Base-by-base conservation (phyloP, 2,888 invertebrate species). In the Deilephila elpenor region DNA sequence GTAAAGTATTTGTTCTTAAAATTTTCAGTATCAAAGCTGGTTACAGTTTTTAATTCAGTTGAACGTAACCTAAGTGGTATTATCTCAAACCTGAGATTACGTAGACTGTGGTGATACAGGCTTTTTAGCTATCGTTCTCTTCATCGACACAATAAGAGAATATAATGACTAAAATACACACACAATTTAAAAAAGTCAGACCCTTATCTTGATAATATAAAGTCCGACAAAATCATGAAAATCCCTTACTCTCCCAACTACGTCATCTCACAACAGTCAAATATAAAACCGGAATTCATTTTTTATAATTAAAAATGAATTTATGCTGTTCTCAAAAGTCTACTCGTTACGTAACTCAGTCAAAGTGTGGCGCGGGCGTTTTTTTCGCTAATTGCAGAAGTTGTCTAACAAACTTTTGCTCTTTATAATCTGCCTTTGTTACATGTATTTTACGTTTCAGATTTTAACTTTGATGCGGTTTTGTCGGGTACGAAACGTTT, bases 381-480 rank as follows among this genome's bases (percentile, higher is more conserved):
- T 74, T 74, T 74, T 71, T 70, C 61, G 61, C 59, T 74, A 74
- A 73, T 74, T 73, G 62, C 71, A 71, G 71, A 73, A 74, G 71
- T 74, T 71, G 67, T 71, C n/a, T 71, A 56, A 73, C 74, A 64
- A 74, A 73, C 44, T 73, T 74, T 73, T 73, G 53, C 59, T 64
- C 64, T 73, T 73, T 67, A 67, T 73, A 67, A 73, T 73, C 73
- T 73, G 64, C 44, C 59, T 72, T 67, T 73, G 73, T 73, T 70
- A 20, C 67, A 59, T 56, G 56, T 64, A 71, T 74, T 74, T 72
- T 76, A 62, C 70, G 72, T 62, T 74, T 72, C 60, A 73, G 70
- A 25, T 71, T 61, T 67, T 44, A 67, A 67, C 67, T 67, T 67
- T 67, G 51, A 51, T 67, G 67, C 44, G 67, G 67, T 67, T 67